phyloP scores from a whole-genome alignment of 2,888 invertebrate species.

The Cheilosia soror region DNA sequence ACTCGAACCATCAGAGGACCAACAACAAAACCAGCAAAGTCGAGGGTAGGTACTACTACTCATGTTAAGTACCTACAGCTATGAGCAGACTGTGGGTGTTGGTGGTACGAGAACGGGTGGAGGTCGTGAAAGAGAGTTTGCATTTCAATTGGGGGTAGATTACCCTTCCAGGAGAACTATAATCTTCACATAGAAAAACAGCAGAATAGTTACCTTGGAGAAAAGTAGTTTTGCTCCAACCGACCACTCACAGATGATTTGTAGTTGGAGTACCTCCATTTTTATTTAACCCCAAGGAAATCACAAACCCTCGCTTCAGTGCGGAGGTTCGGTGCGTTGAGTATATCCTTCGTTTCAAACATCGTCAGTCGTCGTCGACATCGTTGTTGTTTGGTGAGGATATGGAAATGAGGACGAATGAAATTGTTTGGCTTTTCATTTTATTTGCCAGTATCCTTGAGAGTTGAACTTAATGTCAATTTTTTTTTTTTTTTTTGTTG shows the following conservation, averaged over 20 bases:
- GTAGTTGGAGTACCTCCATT: conserved; percentile 59
- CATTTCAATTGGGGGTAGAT: conserved; percentile 54
- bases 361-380: conserved; percentile 29
- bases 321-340: conserved; percentile 7
- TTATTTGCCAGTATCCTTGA: conserved; percentile 61
- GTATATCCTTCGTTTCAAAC: conserved; percentile 25
- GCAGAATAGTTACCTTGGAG: conserved; percentile 46
- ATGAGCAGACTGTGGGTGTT: neutral
- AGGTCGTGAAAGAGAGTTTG: conserved; percentile 40
- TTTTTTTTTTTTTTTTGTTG: neutral
- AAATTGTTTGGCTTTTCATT: conserved; percentile 70
- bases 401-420: conserved; percentile 65
- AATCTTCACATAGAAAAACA: conserved; percentile 40
- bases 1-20: neutral
- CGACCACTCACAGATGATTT: conserved; percentile 68
- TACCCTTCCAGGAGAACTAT: conserved; percentile 62
- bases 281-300: conserved; percentile 73
- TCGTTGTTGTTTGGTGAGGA: conserved; percentile 40
- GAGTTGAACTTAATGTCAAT: conserved; percentile 57
- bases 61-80: conserved; percentile 57
- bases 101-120: neutral
- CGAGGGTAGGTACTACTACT: conserved; percentile 37
- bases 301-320: conserved; percentile 39
- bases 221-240: conserved; percentile 40
- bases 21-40: conserved; percentile 38